Evolutionary conservation across 1,140 invertebrate species (phyloP), one percentile per base, ranked within the genome.

Genomic region (Cotesia typhae): DNA sequence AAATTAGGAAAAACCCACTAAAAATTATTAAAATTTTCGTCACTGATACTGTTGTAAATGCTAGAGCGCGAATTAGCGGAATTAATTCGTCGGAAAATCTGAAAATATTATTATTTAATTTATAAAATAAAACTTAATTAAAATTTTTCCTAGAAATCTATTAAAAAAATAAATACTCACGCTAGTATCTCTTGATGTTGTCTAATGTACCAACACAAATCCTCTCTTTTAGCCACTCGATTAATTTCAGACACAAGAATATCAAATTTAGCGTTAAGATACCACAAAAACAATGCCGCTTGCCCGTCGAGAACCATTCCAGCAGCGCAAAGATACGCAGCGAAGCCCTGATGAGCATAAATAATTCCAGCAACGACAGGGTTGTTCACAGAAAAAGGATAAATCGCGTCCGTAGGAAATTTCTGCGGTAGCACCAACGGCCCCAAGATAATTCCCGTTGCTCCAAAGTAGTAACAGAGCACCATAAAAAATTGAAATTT

Each of bases 341-440:
- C 60, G 14, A 78, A 51, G 10, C 37, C 17, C n/a, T 81, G 79
- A 52, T 77, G 76, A 1, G 69, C 0, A 47, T 77, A 80, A 51
- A 80, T 55, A 0, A 76, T 47, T n/a, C 14, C 51, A 0, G 37
- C 73, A 4, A 75, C 12, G 0, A 66, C 36, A 9, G n/a, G 5
- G 6, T 61, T 69, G 1, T 80, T 66, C 0, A 76, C 55, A 4
- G 65, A 20, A 53, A 81, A 81, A 1, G 80, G 80, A 65, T 81
- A 81, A 1, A 47, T 57, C 0, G 75, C 63, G 3, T 74, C 61
- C 0, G 65, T 66, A 0, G 80, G 80, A 64, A 80, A 77, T 1
- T 55, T 28, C 57, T 76, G 67, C 0, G 70, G 38, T 10, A 73
- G n/a, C 2, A 80, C 36, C 0, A 79, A 1, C 0, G 79, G 75